Percentiles rank a stretch among this genome's conserved stretches.
These are phyloP conservation scores for Ruditapes philippinarum DNA, from an alignment of 1,140 invertebrate genomes.

Conservation along the genomic window DNA sequence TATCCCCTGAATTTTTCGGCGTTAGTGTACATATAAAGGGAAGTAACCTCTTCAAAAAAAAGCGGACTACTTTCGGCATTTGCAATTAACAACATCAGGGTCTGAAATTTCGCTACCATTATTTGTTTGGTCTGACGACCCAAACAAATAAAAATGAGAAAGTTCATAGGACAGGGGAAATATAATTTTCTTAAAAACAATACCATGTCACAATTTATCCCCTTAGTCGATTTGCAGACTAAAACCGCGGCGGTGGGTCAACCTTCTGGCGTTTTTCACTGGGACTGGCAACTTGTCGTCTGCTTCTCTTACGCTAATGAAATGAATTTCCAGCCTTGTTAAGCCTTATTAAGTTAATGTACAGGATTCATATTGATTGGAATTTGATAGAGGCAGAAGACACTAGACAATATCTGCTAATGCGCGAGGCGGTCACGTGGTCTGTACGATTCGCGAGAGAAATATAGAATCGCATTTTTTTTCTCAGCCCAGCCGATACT, in stretches of 20 bases:
- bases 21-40: no score
- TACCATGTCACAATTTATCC: conserved; percentile 65
- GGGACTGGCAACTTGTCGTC: conserved; percentile 23
- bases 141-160: conserved; percentile 56
- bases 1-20: no score
- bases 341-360: conserved; percentile 67
- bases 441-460: conserved; percentile 22
- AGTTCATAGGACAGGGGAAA: conserved; percentile 48
- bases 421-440: conserved; percentile 61
- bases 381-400: conserved; percentile 64
- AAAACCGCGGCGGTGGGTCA: conserved; percentile 47
- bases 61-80: no score
- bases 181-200: conserved; percentile 67
- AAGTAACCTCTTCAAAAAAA: no score
- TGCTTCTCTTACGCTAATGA: conserved; percentile 61
- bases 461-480: conserved; percentile 26
- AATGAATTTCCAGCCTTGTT: conserved; percentile 65
- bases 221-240: conserved; percentile 44
- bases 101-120: no score
- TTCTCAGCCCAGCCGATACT: not conserved
- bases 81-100: no score
- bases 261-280: conserved; percentile 62
- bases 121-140: no score
- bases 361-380: conserved; percentile 63
- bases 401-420: conserved; percentile 62